Conservation (phyloP, 2,797 vertebrate species). For the Myotis findleyi region DNA sequence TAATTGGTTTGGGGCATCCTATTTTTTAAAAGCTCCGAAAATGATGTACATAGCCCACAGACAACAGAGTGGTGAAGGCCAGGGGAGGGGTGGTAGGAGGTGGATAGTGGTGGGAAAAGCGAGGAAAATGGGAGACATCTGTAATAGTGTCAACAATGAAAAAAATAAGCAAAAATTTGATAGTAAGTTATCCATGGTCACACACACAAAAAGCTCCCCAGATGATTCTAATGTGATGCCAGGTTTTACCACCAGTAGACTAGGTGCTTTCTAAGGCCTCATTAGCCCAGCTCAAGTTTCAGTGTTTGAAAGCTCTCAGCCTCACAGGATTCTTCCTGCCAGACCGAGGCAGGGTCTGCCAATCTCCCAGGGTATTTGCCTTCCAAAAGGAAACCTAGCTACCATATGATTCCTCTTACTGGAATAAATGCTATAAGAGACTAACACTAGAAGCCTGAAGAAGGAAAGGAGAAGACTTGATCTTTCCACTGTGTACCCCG, state of each 20-base stretch:
- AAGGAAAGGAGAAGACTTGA: neutral
- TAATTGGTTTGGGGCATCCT: neutral
- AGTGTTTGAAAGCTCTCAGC: neutral
- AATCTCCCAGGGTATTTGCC: neutral
- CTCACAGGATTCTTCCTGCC: neutral
- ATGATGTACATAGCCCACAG: neutral
- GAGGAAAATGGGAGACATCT: neutral
- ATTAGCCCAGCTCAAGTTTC: constrained; percentile 42
- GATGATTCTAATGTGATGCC: constrained; percentile 15
- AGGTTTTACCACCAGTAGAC: neutral
- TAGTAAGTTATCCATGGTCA: neutral
- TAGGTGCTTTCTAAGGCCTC: neutral
- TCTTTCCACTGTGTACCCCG: neutral
- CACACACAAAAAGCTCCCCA: neutral
- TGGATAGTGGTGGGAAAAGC: neutral
- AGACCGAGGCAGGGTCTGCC: neutral
- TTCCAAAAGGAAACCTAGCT: constrained; percentile 14
- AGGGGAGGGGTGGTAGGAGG: neutral
- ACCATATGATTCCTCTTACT: constrained; percentile 20
- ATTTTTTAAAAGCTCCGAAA: neutral
- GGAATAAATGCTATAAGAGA: neutral
- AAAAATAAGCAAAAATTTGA: neutral
- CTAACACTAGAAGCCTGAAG: neutral
- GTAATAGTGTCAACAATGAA: neutral
- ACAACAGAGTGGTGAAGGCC: neutral